Conservation (phyloP, 2,888 invertebrate species). For the Apodemia duryi region DNA sequence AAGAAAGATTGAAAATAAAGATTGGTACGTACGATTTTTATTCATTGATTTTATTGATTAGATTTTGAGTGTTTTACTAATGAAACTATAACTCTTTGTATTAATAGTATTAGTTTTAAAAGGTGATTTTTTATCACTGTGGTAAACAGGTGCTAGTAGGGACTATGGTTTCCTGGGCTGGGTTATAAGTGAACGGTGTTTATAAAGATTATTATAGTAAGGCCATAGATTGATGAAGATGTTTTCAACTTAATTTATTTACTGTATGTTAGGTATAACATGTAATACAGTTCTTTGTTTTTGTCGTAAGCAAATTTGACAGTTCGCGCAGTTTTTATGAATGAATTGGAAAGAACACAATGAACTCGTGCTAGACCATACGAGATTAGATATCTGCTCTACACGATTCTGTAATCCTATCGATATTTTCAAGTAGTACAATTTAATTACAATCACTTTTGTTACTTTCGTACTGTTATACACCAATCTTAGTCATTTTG, state of each 20-base stretch:
- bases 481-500: background rate
- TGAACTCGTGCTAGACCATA: conserved; percentile 60
- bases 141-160: conserved; percentile 69
- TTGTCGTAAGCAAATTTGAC: conserved; percentile 62
- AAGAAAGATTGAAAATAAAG: conserved; percentile 96
- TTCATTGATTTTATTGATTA: conserved; percentile 13
- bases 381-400: conserved; percentile 55
- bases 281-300: conserved; percentile 50
- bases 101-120: background rate
- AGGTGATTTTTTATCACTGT: conserved; percentile 59
- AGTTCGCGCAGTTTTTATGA: conserved; percentile 68
- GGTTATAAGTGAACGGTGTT: conserved; percentile 1
- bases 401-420: conserved; percentile 37
- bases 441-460: background rate
- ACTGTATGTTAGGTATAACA: conserved; percentile 1
- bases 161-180: conserved; percentile 15
- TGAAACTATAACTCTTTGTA: background rate
- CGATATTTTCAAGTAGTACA: background rate
- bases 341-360: conserved; percentile 66
- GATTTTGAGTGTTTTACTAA: background rate
- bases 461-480: background rate
- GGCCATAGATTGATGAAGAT: background rate
- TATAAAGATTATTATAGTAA: background rate
- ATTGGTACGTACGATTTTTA: conserved; percentile 85
- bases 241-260: background rate